Conservation (phyloP, 2,113 vertebrate species). For the Microcebus jonahi region DNA sequence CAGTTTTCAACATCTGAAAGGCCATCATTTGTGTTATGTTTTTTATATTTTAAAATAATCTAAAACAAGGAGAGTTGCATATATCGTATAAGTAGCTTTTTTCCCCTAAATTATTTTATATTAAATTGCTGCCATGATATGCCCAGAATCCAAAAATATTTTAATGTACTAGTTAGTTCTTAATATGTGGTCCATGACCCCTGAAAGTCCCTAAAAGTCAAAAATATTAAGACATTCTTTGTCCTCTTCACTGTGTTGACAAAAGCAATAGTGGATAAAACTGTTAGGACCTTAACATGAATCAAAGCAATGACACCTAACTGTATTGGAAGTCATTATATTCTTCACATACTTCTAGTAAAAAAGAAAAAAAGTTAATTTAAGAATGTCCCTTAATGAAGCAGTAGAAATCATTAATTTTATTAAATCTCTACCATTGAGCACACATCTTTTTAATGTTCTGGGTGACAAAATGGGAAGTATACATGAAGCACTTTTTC, state of each 20-base stretch:
- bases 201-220: neutral
- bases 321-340: neutral
- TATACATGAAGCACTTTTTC: neutral
- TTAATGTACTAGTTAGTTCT: neutral
- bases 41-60: neutral
- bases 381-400: slow-evolving; percentile 16
- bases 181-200: neutral
- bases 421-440: neutral
- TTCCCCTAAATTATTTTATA: neutral
- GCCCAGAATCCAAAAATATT: neutral
- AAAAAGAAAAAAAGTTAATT: slow-evolving; percentile 22
- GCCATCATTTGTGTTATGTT: neutral
- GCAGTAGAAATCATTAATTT: slow-evolving; percentile 28
- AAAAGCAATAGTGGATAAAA: neutral
- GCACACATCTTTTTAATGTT: neutral
- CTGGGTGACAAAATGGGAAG: neutral
- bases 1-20: neutral
- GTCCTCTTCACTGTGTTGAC: neutral
- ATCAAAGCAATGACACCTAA: neutral
- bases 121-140: neutral
- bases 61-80: slow-evolving; percentile 14
- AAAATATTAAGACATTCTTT: neutral
- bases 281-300: neutral
- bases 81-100: neutral
- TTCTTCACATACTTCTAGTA: neutral